Conservation (phyloP, 2,113 vertebrate genomes). For the Psammodynastes pulverulentus region DNA sequence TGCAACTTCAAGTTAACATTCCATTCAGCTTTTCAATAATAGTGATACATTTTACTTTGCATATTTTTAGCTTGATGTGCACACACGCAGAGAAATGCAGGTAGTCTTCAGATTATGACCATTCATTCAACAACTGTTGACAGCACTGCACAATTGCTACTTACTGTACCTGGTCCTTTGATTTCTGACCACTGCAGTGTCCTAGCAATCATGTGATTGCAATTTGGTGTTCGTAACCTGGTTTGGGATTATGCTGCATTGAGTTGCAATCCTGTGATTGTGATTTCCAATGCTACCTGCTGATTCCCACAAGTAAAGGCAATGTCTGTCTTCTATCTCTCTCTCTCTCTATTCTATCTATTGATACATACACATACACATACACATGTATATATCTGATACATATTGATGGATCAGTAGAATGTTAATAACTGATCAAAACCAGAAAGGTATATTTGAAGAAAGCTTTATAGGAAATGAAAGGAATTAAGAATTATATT, state of each 20-base stretch:
- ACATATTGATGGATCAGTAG: neutral
- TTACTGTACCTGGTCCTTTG: neutral
- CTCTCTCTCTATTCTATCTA: too few relatives aligned
- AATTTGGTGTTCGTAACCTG: neutral
- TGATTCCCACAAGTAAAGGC: neutral
- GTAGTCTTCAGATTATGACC: neutral
- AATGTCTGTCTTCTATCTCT: neutral
- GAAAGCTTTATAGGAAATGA: neutral
- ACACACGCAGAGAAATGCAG: neutral
- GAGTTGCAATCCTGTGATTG: neutral
- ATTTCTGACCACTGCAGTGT: neutral
- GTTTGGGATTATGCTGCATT: neutral
- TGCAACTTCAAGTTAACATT: neutral
- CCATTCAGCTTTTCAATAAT: neutral
- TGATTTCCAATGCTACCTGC: neutral
- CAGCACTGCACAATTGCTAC: neutral
- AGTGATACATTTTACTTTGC: neutral
- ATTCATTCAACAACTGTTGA: neutral
- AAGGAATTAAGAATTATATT: neutral
- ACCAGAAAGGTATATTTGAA: neutral
- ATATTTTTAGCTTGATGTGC: neutral
- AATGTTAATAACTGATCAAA: neutral
- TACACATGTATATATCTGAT: neutral
- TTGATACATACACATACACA: neutral
- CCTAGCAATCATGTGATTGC: neutral